Evolutionary conservation across 2,797 vertebrate species (phyloP), one percentile per base, ranked within the genome.

Genomic region (Falco berigora): DNA sequence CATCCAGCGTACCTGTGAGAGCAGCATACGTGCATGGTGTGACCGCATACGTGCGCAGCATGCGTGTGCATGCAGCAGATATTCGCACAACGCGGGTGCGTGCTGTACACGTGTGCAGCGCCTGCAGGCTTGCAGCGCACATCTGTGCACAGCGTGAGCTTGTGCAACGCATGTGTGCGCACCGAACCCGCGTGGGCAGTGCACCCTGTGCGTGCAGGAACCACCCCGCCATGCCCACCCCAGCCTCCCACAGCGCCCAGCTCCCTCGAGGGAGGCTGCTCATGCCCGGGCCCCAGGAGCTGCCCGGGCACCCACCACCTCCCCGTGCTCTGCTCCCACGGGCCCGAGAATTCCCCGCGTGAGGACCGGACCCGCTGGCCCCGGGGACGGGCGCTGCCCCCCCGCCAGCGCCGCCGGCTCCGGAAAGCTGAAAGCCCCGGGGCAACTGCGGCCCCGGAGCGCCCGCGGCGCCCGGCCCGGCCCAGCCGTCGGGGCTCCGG

Each of bases 1-100:
- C 1, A 32, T 3, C 8, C 44, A 5, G 6, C 0, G 6, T 4
- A 1, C 1, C 0, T 42, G n/a, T 10, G 59, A 2, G 64, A 73
- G 86, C 68, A 28, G 56, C 68, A 1, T 6, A 8, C 0, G 8
- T 1, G 21, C 2, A 2, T 2, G 55, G 11, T 32, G 73, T 3
- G 13, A 40, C 36, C 4, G 10, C 34, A 5, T 2, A 3, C 13
- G 2, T 3, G 20, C 6, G 56, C 53, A 12, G 18, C 4, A 8
- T 12, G 67, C 46, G 16, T 36, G 59, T 42, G 42, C 16, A 7
- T 16, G 42, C 42, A 42, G 42, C 42, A 42, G 11, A 38, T 1
- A 5, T 1, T 12, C 32, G 28, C 27, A 5, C 53, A 6, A 32
- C 1, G 1, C 1, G 7, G 15, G 10, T 12, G 56, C 3, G 38